Percentiles rank a stretch among this genome's conserved stretches.
phyloP scores from a whole-genome alignment of 2,113 vertebrate genomes.

The Neolamprologus modestus region DNA sequence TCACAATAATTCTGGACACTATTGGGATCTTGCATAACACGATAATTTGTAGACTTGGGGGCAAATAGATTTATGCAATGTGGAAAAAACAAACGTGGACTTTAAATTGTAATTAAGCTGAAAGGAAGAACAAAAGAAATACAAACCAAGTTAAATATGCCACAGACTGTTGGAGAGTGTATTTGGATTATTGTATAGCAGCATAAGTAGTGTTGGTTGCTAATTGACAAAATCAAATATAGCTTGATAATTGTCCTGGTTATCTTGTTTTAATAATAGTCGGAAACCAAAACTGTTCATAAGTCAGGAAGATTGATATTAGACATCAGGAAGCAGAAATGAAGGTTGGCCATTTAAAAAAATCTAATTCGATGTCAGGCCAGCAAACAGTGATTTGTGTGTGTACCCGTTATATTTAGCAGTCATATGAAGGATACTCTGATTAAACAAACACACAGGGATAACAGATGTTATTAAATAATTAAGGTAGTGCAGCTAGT shows the following conservation, averaged over 20 bases:
- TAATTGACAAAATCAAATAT: background rate
- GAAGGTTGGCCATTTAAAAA: background rate
- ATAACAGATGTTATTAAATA: background rate
- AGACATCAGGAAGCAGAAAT: background rate
- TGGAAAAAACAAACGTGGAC: background rate
- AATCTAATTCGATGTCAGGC: background rate
- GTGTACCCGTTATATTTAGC: fast-evolving
- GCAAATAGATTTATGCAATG: background rate
- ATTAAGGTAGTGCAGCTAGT: background rate
- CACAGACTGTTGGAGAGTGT: background rate
- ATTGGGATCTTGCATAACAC: background rate
- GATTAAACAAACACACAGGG: background rate
- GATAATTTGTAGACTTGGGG: background rate
- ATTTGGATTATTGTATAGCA: background rate
- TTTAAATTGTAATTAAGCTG: background rate
- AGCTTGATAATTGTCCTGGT: background rate
- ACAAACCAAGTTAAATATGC: background rate
- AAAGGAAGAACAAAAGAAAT: background rate
- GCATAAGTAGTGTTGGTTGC: background rate
- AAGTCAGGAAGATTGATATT: background rate
- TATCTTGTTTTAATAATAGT: background rate
- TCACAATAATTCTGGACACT: background rate
- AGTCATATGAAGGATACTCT: background rate
- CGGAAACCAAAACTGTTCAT: fast-evolving
- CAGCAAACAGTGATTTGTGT: background rate